Evolutionary conservation across 2,797 vertebrate genomes (phyloP).

Genomic region (Thaleichthys pacificus): DNA sequence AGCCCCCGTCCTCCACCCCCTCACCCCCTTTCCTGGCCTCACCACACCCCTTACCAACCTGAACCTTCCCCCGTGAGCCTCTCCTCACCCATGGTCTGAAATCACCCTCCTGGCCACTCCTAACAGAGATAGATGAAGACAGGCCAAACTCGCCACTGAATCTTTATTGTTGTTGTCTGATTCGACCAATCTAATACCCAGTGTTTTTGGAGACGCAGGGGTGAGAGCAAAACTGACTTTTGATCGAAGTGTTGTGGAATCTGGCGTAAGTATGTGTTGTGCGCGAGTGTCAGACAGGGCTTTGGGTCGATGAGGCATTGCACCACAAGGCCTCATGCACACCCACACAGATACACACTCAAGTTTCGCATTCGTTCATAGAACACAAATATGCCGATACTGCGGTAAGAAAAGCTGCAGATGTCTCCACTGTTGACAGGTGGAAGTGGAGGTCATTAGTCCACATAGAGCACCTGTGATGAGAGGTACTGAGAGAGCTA

Average conservation of each 20-base stretch:
- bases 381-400: not conserved
- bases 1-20: no score
- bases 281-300: not conserved
- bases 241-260: no score
- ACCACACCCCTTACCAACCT: not conserved
- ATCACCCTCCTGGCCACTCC: not conserved
- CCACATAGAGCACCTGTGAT: not conserved
- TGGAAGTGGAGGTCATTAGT: conserved; percentile 25
- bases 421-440: conserved; percentile 15
- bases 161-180: conserved; percentile 27
- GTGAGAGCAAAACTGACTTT: conserved; percentile 41
- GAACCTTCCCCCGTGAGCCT: no score
- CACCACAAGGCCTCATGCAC: conserved; percentile 14
- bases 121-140: conserved; percentile 24
- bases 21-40: not conserved
- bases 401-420: not conserved
- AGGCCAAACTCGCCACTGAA: conserved; percentile 25
- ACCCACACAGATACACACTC: no score
- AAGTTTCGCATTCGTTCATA: no score
- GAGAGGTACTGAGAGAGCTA: no score
- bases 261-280: not conserved
- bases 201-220: conserved; percentile 18
- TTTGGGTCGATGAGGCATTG: conserved; percentile 32
- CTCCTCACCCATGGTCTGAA: no score
- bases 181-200: conserved; percentile 43